Percentiles rank a stretch among this genome's conserved stretches.
phyloP scores from a whole-genome alignment of 2,888 invertebrate species.

The Hyposoter dolosus region DNA sequence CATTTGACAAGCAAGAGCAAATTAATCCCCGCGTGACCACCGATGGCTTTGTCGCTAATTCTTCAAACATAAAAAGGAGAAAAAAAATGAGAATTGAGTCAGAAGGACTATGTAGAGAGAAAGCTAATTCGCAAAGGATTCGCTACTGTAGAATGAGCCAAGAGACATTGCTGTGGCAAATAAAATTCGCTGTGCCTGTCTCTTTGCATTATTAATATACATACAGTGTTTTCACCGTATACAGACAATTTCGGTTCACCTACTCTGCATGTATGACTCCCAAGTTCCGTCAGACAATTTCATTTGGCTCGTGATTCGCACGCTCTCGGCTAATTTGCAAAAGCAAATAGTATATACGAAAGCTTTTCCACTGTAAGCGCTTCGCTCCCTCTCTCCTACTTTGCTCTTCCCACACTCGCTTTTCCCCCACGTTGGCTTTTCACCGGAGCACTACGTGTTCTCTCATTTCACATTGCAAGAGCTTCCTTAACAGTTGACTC shows the following conservation, averaged over 20 bases:
- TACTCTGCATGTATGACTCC: slow-evolving; percentile 26
- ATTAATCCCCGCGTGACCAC: slow-evolving; percentile 24
- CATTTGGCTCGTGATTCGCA: slow-evolving; percentile 64
- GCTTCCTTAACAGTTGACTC: slow-evolving; percentile 37
- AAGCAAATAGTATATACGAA: slow-evolving; percentile 61
- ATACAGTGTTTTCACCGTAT: slow-evolving; percentile 35
- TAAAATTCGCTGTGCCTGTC: slow-evolving; percentile 48
- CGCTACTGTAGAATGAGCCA: slow-evolving; percentile 27
- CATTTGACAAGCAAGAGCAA: slow-evolving; percentile 5
- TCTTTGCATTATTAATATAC: slow-evolving; percentile 58
- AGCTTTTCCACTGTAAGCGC: slow-evolving; percentile 45
- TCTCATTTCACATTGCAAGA: slow-evolving; percentile 38
- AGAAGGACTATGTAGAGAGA: slow-evolving; percentile 17
- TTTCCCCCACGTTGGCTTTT: slow-evolving; percentile 1
- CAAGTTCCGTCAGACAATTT: slow-evolving; percentile 65
- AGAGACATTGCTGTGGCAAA: slow-evolving; percentile 48
- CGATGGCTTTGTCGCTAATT: slow-evolving; percentile 59
- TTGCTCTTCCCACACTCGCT: background rate
- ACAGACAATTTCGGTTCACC: slow-evolving; percentile 44
- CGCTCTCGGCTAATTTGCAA: slow-evolving; percentile 65
- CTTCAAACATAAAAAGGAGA: slow-evolving; percentile 21
- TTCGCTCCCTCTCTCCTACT: slow-evolving; percentile 14
- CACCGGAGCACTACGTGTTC: slow-evolving; percentile 1
- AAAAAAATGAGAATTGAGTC: slow-evolving; percentile 58
- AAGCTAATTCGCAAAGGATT: slow-evolving; percentile 64